Percentiles rank a stretch among this genome's conserved stretches.
These are phyloP conservation scores for Heteractis magnifica DNA, from an alignment of 92 coral and sea anemone genomes.

Conservation along the genomic window DNA sequence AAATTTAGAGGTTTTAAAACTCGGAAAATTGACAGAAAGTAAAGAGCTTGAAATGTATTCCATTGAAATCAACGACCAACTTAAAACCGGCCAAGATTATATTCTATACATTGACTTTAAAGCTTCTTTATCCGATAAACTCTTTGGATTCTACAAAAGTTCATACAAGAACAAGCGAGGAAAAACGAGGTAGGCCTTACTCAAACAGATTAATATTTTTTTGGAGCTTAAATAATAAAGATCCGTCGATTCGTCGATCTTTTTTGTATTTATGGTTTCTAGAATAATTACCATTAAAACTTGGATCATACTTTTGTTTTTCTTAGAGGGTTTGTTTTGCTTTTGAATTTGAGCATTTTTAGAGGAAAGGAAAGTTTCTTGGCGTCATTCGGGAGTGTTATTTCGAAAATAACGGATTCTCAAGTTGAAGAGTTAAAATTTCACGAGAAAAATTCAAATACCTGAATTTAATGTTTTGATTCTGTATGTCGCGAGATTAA, in stretches of 20 bases:
- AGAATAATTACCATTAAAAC: conserved; percentile 4
- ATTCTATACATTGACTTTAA: conserved; percentile 46
- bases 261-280: background rate
- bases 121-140: conserved; percentile 59
- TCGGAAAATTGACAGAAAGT: conserved; percentile 21
- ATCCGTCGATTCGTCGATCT: background rate
- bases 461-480: background rate
- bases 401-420: background rate
- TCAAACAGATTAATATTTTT: background rate
- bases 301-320: conserved; percentile 1
- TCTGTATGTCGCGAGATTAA: no score
- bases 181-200: conserved; percentile 59
- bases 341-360: background rate
- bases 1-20: background rate
- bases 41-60: conserved; percentile 58
- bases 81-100: conserved; percentile 47
- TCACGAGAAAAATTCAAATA: background rate
- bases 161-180: conserved; percentile 65
- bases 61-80: conserved; percentile 41
- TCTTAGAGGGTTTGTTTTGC: background rate
- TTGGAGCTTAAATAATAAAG: background rate
- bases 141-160: conserved; percentile 87
- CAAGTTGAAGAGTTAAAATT: background rate
- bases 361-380: background rate
- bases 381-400: background rate